These are phyloP conservation scores for Parnassius orleans DNA, from an alignment of 2,888 invertebrate species.

Conservation along the genomic window DNA sequence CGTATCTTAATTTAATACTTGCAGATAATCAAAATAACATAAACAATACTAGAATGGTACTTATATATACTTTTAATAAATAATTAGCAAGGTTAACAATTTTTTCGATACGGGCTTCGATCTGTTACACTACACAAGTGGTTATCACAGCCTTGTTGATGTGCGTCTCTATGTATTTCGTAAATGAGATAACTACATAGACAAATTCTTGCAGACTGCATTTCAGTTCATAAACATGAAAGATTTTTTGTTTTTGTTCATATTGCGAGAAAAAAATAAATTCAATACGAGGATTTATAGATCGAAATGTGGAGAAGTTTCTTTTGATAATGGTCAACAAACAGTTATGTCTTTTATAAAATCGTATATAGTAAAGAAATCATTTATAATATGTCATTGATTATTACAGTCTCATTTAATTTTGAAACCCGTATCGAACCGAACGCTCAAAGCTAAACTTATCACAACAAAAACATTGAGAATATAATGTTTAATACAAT, in stretches of 20 bases:
- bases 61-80: slow-evolving; percentile 45
- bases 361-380: too few relatives aligned
- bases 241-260: too few relatives aligned
- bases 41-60: slow-evolving; percentile 75
- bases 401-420: slow-evolving; percentile 7
- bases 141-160: slow-evolving; percentile 77
- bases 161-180: slow-evolving; percentile 57
- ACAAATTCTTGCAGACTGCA: slow-evolving; percentile 37
- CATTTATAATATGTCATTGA: background rate
- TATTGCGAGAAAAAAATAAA: too few relatives aligned
- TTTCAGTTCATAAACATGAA: background rate
- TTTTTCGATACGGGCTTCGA: slow-evolving; percentile 57
- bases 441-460: slow-evolving; percentile 15
- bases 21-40: slow-evolving; percentile 53
- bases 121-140: slow-evolving; percentile 45
- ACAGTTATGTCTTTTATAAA: too few relatives aligned
- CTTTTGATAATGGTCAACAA: too few relatives aligned
- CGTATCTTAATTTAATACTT: slow-evolving; percentile 40
- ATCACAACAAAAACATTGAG: background rate
- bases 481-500: background rate
- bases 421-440: slow-evolving; percentile 21
- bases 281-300: too few relatives aligned
- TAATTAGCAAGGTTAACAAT: slow-evolving; percentile 50
- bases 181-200: slow-evolving; percentile 38
- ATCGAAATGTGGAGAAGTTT: too few relatives aligned